Evolutionary conservation across 2,113 vertebrate genomes (phyloP).

Genomic region (Candoia aspera): DNA sequence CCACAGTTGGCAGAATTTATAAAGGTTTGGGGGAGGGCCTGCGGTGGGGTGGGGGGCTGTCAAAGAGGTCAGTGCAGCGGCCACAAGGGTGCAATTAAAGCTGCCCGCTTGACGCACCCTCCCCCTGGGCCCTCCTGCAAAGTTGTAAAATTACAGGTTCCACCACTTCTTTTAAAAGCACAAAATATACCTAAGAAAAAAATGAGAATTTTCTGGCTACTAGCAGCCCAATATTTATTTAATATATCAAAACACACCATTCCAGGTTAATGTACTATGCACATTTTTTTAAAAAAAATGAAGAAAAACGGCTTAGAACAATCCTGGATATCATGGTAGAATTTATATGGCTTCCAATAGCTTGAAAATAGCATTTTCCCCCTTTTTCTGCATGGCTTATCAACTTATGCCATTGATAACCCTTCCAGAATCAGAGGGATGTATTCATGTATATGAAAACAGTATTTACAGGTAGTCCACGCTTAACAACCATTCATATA

Average conservation of each 20-base stretch:
- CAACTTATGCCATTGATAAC: no score
- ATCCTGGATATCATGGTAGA: not conserved
- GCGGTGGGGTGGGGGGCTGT: not conserved
- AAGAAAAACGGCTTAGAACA: not conserved
- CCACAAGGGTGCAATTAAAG: not conserved
- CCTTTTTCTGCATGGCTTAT: not conserved
- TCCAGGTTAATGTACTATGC: not conserved
- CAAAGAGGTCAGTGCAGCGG: not conserved
- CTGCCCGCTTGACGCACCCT: not conserved
- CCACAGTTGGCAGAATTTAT: not conserved
- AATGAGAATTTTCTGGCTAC: not conserved
- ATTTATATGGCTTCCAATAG: not conserved
- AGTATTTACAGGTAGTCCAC: no score
- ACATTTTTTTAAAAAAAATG: not conserved
- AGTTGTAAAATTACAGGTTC: not conserved
- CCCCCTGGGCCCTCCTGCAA: not conserved
- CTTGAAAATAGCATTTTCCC: not conserved
- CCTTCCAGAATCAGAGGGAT: no score
- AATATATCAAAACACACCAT: not conserved
- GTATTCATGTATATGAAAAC: no score
- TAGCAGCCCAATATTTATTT: not conserved
- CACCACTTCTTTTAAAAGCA: not conserved
- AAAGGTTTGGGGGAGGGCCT: not conserved
- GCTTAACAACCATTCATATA: no score
- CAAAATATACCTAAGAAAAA: not conserved